Base-by-base conservation (phyloP, 2,888 invertebrate genomes). In the Eretmocerus hayati region DNA sequence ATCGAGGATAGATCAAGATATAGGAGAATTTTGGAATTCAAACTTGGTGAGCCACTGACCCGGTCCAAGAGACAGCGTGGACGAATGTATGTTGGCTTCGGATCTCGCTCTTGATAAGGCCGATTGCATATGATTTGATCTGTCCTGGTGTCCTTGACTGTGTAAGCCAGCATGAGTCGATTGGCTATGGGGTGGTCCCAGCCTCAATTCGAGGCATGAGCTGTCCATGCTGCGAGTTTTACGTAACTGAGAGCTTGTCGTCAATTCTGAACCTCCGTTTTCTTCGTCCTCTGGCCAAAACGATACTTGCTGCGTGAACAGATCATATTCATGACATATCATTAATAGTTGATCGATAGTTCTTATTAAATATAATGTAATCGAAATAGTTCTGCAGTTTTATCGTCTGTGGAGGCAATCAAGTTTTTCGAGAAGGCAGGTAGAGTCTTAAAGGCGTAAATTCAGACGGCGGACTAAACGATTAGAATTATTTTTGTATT, bases 161-260 rank as follows among this genome's bases (percentile, higher is more conserved):
- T 18, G 57, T 11, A 40, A 33, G 18, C 46, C 40, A 45, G 48
- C 59, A 54, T 84, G 83, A 19, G 53, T 62, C 11, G 58, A 55
- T 37, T 60, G 48, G 40, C 63, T 64, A 54, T 56, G 64, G 41
- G 62, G 57, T n/a, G 67, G 67, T 18, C 71, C 71, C 36, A 71
- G 61, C 54, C 89, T 80, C 60, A 90, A 83, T 62, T 90, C 90
- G 54, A 90, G 76, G 63, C 88, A 90, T 3, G 89, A 89, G 2
- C 90, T 90, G 65, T 91, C 91, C 72, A 91, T 88, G 55, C 90
- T 90, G 64, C 89, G 82, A 11, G 90, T 89, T 73, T 91, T 91
- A 60, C 91, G 78, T 59, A 90, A 71, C 60, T 87, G 87, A 3
- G 89, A 87, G 31, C 82, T 82, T 53, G 88, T 78, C 42, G 87